Evolutionary conservation across 2,888 invertebrate species (phyloP).

Genomic region (Coronaproctus castanopsis): DNA sequence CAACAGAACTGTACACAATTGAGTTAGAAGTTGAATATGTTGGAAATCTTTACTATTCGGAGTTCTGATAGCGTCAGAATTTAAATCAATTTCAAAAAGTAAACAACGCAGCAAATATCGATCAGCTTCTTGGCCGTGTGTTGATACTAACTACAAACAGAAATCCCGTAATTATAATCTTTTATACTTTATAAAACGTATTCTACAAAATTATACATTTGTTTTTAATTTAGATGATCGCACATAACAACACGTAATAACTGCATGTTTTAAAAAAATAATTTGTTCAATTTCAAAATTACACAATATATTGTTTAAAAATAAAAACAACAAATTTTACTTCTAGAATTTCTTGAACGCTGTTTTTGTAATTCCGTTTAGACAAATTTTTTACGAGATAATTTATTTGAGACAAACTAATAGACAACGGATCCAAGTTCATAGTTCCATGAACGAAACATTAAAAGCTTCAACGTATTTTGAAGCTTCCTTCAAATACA

Average conservation of each 20-base stretch:
- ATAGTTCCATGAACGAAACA: conserved; percentile 84
- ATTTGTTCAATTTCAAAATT: no score
- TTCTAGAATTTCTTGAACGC: conserved; percentile 68
- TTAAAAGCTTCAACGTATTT: conserved; percentile 87
- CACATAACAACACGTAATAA: no score
- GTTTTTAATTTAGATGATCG: no score
- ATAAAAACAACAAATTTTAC: conserved; percentile 29
- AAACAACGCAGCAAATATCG: conserved; percentile 88
- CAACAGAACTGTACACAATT: conserved; percentile 56
- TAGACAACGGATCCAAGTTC: conserved; percentile 97
- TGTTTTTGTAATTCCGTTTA: conserved; percentile 87
- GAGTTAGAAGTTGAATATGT: conserved; percentile 52
- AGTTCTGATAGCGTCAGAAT: conserved; percentile 26
- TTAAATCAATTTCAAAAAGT: conserved; percentile 71
- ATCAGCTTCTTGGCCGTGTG: conserved; percentile 91
- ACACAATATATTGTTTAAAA: no score
- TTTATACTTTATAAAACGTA: no score
- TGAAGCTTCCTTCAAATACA: conserved; percentile 75
- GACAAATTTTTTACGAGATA: conserved; percentile 86
- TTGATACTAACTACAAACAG: conserved; percentile 54
- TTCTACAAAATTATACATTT: no score
- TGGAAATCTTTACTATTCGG: conserved; percentile 27
- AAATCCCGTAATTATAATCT: no score
- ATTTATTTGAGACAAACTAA: conserved; percentile 97
- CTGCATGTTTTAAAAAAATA: no score